Conservation (phyloP, 92 coral and sea anemone species). For the Nematostella vectensis region DNA sequence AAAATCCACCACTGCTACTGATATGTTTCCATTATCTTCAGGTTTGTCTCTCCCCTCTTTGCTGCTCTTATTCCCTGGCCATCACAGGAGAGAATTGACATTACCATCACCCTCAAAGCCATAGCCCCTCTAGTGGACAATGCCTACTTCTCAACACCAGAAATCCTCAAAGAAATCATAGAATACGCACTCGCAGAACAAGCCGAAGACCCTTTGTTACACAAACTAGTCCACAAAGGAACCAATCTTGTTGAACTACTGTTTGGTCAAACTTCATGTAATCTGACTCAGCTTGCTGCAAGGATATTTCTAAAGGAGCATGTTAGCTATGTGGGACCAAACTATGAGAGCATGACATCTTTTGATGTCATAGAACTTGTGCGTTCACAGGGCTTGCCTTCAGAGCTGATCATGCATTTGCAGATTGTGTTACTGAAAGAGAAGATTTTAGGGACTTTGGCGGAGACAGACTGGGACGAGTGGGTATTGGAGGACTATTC, state of each 20-base stretch:
- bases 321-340: constrained; percentile 12
- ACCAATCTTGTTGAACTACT: constrained; percentile 26
- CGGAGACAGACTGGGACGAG: constrained; percentile 63
- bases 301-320: constrained; percentile 27
- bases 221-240: constrained; percentile 37
- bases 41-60: constrained; percentile 65
- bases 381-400: constrained; percentile 40
- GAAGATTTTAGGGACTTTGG: constrained; percentile 45
- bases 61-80: constrained; percentile 72
- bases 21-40: not conserved
- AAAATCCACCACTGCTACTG: not conserved
- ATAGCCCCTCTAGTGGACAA: constrained; percentile 50
- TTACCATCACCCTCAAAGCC: constrained; percentile 9
- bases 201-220: constrained; percentile 24
- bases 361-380: constrained; percentile 29
- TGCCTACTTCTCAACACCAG: constrained; percentile 50
- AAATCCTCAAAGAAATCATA: constrained; percentile 50
- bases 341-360: constrained; percentile 36
- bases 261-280: constrained; percentile 50
- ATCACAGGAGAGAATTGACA: constrained; percentile 32
- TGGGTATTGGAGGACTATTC: constrained; percentile 64
- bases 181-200: constrained; percentile 47
- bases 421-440: constrained; percentile 55
- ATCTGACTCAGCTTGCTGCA: constrained; percentile 54
- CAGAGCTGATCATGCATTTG: constrained; percentile 47